Evolutionary conservation across 2,888 invertebrate genomes (phyloP), one percentile per base, ranked within the genome.

Genomic region (Stenolophus ochropezus): DNA sequence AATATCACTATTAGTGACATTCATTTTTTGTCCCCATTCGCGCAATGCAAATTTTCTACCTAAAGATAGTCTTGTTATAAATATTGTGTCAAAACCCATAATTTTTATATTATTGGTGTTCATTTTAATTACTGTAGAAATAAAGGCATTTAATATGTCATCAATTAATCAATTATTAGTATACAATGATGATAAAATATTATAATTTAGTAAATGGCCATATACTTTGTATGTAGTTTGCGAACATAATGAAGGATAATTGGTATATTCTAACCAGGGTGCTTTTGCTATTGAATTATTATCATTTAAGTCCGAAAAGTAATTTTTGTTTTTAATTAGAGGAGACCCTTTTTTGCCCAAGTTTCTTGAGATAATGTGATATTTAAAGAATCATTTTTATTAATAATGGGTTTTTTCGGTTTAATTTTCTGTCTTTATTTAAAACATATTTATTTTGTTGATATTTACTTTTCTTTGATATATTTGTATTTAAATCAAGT

Each of bases 101-200:
- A 47, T 1, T n/a, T 21, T 11, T 18, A 18, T 47, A 23, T 16
- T 18, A 27, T 42, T 42, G 33, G 5, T 18, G 21, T 49, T 23
- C 4, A 11, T 20, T 18, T 2, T 5, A 21, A 73, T 49, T 21
- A 49, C 27, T 4, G 51, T 47, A 14, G 8, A 49, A 73, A 73
- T 42, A 42, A 42, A 73, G 4, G 21, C 18, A 27, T 73, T 73
- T 16, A 73, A 21, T 8, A 73, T 49, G 8, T 73, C 14, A 73
- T 73, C 73, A 51, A 20, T n/a, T 20, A 73, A 6, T 49, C 73
- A 73, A 4, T 47, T 14, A 49, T 73, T 20, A 23, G 18, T 4
- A 11, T 8, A 2, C n/a, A 73, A 23, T 11, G 49, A 27, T 6
- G 11, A 20, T 18, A 73, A 49, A 33, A 33, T 69, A 14, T 69